These are phyloP conservation scores for Lophochroa leadbeateri DNA, from an alignment of 2,113 vertebrate species.

Conservation along the genomic window DNA sequence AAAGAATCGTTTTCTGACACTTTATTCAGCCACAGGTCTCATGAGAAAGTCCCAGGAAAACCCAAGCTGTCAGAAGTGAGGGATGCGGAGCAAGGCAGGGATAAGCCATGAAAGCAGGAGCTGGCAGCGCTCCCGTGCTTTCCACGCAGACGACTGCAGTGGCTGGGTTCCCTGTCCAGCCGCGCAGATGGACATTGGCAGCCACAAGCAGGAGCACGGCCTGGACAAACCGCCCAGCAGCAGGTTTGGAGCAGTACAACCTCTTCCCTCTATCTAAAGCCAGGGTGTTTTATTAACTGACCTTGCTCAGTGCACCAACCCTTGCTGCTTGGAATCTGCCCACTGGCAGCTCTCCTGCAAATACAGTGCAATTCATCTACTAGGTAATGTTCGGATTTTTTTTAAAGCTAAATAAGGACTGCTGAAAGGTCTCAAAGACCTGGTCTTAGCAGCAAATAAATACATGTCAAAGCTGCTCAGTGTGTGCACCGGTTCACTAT, in stretches of 20 bases:
- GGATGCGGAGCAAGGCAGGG: background rate
- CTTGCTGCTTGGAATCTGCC: background rate
- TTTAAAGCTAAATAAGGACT: background rate
- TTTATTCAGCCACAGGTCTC: background rate
- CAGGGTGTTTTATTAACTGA: background rate
- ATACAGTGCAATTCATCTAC: background rate
- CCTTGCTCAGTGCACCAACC: background rate
- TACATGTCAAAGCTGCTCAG: background rate
- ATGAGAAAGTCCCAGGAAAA: background rate
- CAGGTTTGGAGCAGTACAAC: rapidly evolving
- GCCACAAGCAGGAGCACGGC: rapidly evolving
- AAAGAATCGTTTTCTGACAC: rapidly evolving
- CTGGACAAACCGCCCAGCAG: background rate
- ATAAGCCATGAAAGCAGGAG: background rate
- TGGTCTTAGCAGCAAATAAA: background rate
- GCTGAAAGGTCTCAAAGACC: background rate
- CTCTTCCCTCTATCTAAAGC: background rate
- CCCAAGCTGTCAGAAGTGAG: background rate
- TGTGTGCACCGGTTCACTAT: background rate
- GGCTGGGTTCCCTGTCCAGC: background rate
- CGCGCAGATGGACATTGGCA: rapidly evolving
- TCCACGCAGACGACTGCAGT: rapidly evolving
- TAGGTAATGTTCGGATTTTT: background rate
- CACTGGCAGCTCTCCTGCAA: background rate
- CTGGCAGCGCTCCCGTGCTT: background rate